Base-by-base conservation (phyloP, 2,113 vertebrate genomes). In the Thymallus thymallus region DNA sequence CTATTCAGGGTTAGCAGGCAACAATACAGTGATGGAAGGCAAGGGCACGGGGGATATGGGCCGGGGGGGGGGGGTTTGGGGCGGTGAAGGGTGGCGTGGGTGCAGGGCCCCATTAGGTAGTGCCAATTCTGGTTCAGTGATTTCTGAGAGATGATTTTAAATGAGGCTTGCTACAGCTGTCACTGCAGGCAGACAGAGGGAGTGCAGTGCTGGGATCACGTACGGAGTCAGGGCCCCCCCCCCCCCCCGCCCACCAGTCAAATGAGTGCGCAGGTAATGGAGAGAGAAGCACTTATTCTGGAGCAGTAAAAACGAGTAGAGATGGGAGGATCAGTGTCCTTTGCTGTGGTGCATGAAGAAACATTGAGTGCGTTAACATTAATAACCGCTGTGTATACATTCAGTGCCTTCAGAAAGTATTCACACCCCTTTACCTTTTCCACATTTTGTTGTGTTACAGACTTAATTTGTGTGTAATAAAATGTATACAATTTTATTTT, bases 71-170 rank as follows among this genome's bases (percentile, higher is more conserved):
- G 35, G 32, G 6, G 32, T 32, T 5, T 5, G 32, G 61, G 61
- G 74, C 58, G 18, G 63, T 63, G 58, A n/a, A 16, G 35, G 51
- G 77, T 68, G 78, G 71, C 75, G 29, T 62, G 73, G 32, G 73
- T 83, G 82, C 80, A 84, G 86, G 84, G 82, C 82, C 64, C 87
- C 88, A 90, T 89, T 92, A 90, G 83, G 80, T 86, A 88, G 82
- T 81, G 83, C 84, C 81, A 85, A 81, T 32, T 80, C 79, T 87
- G 89, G 85, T 89, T 87, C 81, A 84, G 78, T 87, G 48, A 83
- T 76, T 80, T 82, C 80, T 30, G 68, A 89, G 48, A 84, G 79
- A 86, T 80, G 74, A 79, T 87, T 88, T 88, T 79, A 83, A 87
- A 89, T 80, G 35, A 41, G 35, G 9, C 35, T 9, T 41, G 29